Percentiles rank a stretch among this genome's conserved stretches.
Evolutionary conservation across 1,140 invertebrate genomes (phyloP).

Genomic region (Gyrodactylus bullatarudis): DNA sequence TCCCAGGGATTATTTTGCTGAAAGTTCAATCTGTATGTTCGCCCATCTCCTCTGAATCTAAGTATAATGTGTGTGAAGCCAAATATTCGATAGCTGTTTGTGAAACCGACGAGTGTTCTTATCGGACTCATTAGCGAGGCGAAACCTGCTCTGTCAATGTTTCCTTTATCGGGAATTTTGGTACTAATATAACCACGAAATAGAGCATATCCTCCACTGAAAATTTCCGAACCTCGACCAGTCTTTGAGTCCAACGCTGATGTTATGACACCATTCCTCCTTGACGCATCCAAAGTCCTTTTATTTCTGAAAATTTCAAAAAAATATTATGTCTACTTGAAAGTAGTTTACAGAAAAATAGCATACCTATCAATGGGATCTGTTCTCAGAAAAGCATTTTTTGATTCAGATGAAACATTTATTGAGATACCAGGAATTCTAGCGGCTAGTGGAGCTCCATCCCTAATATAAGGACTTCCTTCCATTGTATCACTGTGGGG

Average conservation of each 20-base stretch:
- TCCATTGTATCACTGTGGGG: neutral
- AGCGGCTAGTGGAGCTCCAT: neutral
- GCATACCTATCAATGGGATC: neutral
- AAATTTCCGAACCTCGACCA: neutral
- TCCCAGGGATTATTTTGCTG: neutral
- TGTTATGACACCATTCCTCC: neutral
- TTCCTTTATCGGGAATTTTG: neutral
- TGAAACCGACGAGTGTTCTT: neutral
- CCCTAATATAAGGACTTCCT: neutral
- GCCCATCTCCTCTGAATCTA: neutral
- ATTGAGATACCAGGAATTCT: neutral
- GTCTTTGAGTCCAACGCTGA: neutral
- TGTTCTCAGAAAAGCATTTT: neutral
- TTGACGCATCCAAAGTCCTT: neutral
- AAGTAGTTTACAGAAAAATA: neutral
- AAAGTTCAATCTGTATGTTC: neutral
- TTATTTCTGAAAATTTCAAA: neutral
- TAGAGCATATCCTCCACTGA: neutral
- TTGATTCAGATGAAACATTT: neutral
- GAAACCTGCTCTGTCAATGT: neutral
- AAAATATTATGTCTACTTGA: neutral
- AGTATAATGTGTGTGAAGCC: neutral
- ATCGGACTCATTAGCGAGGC: neutral
- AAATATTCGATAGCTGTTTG: neutral
- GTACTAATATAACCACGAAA: neutral